A percentile compares a stretch with the other conserved stretches of the same genome.
Evolutionary conservation across 2,113 vertebrate genomes (phyloP).

Genomic region (Carollia perspicillata): DNA sequence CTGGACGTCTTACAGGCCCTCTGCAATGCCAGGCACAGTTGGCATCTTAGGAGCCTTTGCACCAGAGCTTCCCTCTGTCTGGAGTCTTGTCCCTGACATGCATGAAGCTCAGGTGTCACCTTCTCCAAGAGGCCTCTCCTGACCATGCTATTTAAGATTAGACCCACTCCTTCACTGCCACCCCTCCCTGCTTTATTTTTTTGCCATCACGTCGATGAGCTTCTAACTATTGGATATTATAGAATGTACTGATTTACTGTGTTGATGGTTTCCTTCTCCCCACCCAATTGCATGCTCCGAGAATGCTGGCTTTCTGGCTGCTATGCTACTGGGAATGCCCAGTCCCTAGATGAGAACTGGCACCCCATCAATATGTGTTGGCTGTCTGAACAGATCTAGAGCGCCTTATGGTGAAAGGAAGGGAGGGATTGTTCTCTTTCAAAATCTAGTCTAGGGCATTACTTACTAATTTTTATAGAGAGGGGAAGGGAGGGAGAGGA

Average conservation of each 20-base stretch:
- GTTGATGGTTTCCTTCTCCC: background rate
- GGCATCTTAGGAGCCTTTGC: background rate
- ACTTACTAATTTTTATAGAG: background rate
- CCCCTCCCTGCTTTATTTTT: background rate
- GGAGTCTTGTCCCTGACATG: background rate
- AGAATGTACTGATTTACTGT: background rate
- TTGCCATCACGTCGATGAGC: background rate
- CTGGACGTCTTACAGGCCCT: background rate
- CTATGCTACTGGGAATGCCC: background rate
- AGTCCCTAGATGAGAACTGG: background rate
- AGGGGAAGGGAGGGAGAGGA: no score
- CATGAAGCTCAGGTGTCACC: background rate
- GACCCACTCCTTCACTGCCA: background rate
- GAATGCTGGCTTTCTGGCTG: background rate
- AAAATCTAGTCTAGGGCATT: background rate
- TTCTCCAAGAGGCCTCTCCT: background rate
- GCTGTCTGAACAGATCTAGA: background rate
- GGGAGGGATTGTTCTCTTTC: background rate
- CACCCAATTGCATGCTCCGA: accelerated
- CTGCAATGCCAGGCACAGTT: background rate
- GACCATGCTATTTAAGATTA: background rate
- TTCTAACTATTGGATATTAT: background rate
- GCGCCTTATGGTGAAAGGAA: background rate
- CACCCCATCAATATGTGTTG: no score
- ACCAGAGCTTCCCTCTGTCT: background rate